phyloP scores from a whole-genome alignment of 35 echinoderm and acorn worm genomes.

The Heliocidaris erythrogramma region DNA sequence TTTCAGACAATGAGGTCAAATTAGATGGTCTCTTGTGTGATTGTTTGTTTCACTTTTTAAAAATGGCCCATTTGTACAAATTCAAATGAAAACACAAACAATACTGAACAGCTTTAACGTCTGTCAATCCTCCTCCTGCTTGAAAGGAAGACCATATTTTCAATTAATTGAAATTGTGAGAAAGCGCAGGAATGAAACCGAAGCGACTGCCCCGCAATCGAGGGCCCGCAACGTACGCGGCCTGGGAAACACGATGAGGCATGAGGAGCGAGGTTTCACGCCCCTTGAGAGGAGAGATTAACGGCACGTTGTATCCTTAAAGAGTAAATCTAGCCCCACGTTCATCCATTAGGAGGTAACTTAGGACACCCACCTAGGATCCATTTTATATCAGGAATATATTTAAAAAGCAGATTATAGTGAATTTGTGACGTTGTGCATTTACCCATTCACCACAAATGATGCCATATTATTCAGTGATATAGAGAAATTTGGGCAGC shows the following conservation, averaged over 20 bases:
- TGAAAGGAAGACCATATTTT: slow-evolving; percentile 2
- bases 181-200: background rate
- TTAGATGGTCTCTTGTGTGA: too few species aligned
- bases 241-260: background rate
- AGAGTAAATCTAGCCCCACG: background rate
- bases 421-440: too few species aligned
- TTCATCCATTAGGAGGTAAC: background rate
- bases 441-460: too few species aligned
- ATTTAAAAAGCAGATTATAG: background rate
- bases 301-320: background rate
- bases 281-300: slow-evolving; percentile 7
- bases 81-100: too few species aligned
- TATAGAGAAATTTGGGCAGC: too few species aligned
- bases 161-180: slow-evolving; percentile 3
- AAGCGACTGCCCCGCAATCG: background rate
- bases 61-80: too few species aligned
- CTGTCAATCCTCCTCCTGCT: background rate
- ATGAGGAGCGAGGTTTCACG: background rate
- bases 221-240: background rate
- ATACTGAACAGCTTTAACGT: background rate
- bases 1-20: too few species aligned
- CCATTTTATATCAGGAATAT: background rate
- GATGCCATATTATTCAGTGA: too few species aligned
- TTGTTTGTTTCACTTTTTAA: too few species aligned
- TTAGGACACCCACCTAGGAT: background rate